These are phyloP conservation scores for Alloplasta piceator DNA, from an alignment of 2,888 invertebrate species.

Conservation along the genomic window DNA sequence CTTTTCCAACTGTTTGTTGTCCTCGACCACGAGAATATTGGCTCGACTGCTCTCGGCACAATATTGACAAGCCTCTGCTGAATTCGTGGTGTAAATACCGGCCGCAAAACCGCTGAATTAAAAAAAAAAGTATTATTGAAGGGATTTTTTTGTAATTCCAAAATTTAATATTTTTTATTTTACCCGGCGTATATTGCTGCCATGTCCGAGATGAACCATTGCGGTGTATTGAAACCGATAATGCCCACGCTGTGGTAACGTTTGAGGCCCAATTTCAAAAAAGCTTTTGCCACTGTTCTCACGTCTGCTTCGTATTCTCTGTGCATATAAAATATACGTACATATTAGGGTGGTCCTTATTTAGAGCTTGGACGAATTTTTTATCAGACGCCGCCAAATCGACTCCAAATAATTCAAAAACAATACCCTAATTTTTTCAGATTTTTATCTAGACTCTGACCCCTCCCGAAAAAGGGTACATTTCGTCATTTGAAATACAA, in stretches of 20 bases:
- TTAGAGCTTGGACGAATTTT: too few species aligned
- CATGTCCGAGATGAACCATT: constrained; percentile 95
- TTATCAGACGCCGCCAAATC: too few species aligned
- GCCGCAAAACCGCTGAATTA: constrained; percentile 89
- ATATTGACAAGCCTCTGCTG: constrained; percentile 92
- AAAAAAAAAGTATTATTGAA: neutral
- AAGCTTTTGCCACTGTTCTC: constrained; percentile 91
- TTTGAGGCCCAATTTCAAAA: constrained; percentile 93
- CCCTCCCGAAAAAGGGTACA: too few species aligned
- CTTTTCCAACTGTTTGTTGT: constrained; percentile 93
- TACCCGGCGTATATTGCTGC: constrained; percentile 96
- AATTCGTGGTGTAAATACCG: constrained; percentile 96
- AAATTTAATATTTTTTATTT: constrained; percentile 71
- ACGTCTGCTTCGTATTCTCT: constrained; percentile 92
- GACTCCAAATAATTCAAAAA: too few species aligned
- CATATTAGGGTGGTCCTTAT: too few species aligned
- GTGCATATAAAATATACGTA: constrained; percentile 57
- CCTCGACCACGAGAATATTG: constrained; percentile 95
- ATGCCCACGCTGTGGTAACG: constrained; percentile 93
- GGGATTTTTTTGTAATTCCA: neutral
- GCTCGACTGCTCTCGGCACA: constrained; percentile 90
- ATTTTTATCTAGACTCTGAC: too few species aligned
- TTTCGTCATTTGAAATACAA: too few species aligned
- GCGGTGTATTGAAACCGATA: constrained; percentile 95
- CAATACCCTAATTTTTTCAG: too few species aligned